A percentile compares a stretch with the other conserved stretches of the same genome.
These are phyloP conservation scores for Nomia melanderi DNA, from an alignment of 1,140 invertebrate genomes.

Conservation along the genomic window DNA sequence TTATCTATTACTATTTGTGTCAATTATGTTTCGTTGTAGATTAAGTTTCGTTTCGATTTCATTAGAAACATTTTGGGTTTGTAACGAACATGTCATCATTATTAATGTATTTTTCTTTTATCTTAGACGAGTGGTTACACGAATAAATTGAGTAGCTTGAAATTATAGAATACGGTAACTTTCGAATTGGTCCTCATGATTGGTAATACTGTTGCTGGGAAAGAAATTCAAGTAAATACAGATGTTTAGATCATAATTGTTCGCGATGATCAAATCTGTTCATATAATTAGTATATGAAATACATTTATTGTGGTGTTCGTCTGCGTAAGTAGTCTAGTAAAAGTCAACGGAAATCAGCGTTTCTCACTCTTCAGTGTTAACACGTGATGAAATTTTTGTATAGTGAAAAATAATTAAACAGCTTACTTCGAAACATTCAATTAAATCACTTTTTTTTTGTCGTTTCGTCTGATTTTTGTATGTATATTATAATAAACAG, in stretches of 20 bases:
- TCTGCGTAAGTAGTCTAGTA: slow-evolving; percentile 61
- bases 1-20: background rate
- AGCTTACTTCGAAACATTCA: background rate
- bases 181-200: background rate
- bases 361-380: slow-evolving; percentile 53
- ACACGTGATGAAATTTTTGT: background rate
- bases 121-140: background rate
- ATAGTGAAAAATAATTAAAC: background rate
- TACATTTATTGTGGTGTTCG: slow-evolving; percentile 59
- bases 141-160: background rate
- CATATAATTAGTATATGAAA: slow-evolving; percentile 34
- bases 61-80: no score
- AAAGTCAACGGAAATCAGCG: slow-evolving; percentile 34
- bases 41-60: background rate
- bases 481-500: background rate
- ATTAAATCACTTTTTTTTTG: no score
- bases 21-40: slow-evolving; percentile 5
- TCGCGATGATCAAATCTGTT: slow-evolving; percentile 5
- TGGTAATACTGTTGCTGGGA: background rate
- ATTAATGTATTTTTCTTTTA: slow-evolving; percentile 14
- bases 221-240: background rate
- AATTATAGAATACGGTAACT: no score
- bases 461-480: no score
- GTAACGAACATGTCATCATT: slow-evolving; percentile 14
- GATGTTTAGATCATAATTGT: slow-evolving; percentile 2